These are phyloP conservation scores for Lophotriccus pileatus DNA, from an alignment of 2,797 vertebrate species.

Conservation along the genomic window DNA sequence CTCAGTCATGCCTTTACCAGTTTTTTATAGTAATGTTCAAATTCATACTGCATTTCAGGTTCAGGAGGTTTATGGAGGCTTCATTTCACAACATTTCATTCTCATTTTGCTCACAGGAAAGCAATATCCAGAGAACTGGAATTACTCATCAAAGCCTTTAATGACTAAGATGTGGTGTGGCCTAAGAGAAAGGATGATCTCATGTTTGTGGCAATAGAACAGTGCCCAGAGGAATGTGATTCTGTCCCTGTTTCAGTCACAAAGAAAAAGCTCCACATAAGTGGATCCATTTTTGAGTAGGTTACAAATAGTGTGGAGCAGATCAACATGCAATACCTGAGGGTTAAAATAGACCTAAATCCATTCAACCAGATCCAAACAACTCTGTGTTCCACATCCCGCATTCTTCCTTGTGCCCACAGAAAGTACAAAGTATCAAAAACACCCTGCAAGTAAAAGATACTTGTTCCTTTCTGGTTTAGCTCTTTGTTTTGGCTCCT, in stretches of 20 bases:
- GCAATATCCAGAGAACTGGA: neutral
- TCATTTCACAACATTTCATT: neutral
- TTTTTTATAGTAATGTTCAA: neutral
- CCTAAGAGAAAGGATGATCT: neutral
- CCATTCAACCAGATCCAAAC: neutral
- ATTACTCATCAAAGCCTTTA: neutral
- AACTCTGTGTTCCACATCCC: fast-evolving
- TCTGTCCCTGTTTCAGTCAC: neutral
- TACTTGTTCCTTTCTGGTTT: neutral
- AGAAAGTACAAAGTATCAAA: neutral
- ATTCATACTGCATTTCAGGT: neutral
- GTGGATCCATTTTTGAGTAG: neutral
- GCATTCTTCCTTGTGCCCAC: neutral
- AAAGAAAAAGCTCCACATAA: neutral
- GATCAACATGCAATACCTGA: neutral
- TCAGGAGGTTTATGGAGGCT: neutral
- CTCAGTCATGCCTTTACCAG: neutral
- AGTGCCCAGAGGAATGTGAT: neutral
- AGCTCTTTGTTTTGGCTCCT: neutral
- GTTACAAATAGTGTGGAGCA: neutral
- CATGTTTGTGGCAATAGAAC: neutral
- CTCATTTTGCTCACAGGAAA: neutral
- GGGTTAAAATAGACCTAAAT: neutral
- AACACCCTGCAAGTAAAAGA: neutral
- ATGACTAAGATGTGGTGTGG: neutral